A percentile compares a stretch with the other conserved stretches of the same genome.
Conservation (phyloP, 2,113 vertebrate species). For the Sula dactylatra region DNA sequence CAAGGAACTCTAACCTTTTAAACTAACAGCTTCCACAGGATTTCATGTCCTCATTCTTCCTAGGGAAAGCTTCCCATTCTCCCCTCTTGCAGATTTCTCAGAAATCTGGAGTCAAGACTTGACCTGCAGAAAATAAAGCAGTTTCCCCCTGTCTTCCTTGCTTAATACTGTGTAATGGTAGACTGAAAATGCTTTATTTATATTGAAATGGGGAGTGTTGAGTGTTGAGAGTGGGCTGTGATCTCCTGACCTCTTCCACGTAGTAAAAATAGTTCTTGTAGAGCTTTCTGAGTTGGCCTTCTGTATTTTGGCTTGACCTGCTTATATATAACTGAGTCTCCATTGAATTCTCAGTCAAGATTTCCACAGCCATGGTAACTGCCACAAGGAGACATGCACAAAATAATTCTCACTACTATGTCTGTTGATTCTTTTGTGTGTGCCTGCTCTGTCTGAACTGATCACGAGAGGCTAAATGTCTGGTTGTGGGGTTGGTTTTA, state of each 20-base stretch:
- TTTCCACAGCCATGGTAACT: conserved; percentile 50
- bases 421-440: background rate
- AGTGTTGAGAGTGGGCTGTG: background rate
- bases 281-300: background rate
- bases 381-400: conserved; percentile 20
- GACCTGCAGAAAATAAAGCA: background rate
- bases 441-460: background rate
- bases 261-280: conserved; percentile 9
- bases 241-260: background rate
- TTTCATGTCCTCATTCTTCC: background rate
- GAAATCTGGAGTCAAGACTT: background rate
- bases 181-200: background rate
- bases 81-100: background rate
- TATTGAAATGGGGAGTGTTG: background rate
- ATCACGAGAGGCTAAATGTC: background rate
- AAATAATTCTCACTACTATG: conserved; percentile 48
- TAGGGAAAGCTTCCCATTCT: background rate
- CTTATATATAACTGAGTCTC: conserved; percentile 59
- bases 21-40: background rate
- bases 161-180: background rate
- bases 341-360: conserved; percentile 33
- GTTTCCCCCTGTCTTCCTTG: background rate
- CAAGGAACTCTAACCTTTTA: background rate
- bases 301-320: conserved; percentile 34
- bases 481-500: background rate